Evolutionary conservation across 53 echinoderm and acorn worm genomes (phyloP).

Genomic region (Echinarachnius parma): DNA sequence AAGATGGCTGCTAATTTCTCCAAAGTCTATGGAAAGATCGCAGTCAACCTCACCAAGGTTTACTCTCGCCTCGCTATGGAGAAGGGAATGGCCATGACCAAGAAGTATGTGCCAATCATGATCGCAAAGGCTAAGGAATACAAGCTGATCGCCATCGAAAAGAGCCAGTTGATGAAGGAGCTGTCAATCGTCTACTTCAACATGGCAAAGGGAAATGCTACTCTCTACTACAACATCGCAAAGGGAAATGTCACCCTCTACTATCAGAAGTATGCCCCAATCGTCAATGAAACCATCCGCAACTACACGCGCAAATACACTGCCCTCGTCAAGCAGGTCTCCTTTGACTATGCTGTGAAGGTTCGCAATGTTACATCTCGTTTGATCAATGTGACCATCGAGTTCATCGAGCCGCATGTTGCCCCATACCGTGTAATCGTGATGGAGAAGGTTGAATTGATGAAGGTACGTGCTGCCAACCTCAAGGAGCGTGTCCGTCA

Average conservation of each 20-base stretch:
- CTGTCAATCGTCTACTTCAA: conserved; percentile 20
- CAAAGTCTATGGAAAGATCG: conserved; percentile 39
- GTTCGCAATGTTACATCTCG: conserved; percentile 31
- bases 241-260: conserved; percentile 29
- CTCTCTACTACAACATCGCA: conserved; percentile 16
- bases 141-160: conserved; percentile 4
- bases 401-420: conserved; percentile 35
- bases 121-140: conserved; percentile 29
- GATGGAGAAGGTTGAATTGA: conserved; percentile 16
- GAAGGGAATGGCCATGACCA: conserved; percentile 4
- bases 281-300: conserved; percentile 32
- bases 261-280: conserved; percentile 22
- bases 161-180: conserved; percentile 17
- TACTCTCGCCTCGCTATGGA: conserved; percentile 33
- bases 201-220: conserved; percentile 25
- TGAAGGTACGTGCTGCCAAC: conserved; percentile 12
- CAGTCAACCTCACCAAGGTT: conserved; percentile 22
- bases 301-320: conserved; percentile 45
- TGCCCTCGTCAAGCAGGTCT: background rate
- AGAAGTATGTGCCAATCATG: conserved; percentile 30
- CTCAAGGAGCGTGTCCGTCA: conserved; percentile 15
- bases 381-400: conserved; percentile 48
- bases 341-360: conserved; percentile 12
- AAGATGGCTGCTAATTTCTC: conserved; percentile 34
- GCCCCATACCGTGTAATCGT: conserved; percentile 20